Conservation (phyloP, 2,797 vertebrate species). For the Carapus acus region DNA sequence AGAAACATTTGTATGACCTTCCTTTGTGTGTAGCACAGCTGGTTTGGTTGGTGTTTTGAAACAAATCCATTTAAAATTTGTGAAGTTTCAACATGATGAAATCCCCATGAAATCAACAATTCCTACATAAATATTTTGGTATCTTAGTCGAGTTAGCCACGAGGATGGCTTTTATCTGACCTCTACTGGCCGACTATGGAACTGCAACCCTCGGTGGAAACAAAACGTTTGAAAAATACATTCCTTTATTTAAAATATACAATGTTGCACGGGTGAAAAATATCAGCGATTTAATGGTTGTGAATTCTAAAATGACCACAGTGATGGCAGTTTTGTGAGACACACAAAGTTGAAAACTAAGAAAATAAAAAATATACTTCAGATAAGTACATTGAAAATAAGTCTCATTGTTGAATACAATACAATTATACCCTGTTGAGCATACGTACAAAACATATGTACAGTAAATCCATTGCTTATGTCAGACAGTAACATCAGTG, state of each 20-base stretch:
- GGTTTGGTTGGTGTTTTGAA: too few relatives aligned
- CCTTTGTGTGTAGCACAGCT: too few relatives aligned
- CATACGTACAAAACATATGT: conserved; percentile 47
- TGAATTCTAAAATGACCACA: conserved; percentile 36
- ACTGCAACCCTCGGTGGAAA: conserved; percentile 7
- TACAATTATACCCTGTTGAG: conserved; percentile 34
- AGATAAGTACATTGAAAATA: conserved; percentile 34
- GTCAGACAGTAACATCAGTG: conserved; percentile 20
- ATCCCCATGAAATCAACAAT: background rate
- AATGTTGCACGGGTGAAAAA: conserved; percentile 35
- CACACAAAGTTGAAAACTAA: conserved; percentile 34
- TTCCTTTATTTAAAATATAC: conserved; percentile 58
- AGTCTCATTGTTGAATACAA: conserved; percentile 28
- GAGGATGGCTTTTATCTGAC: conserved; percentile 21
- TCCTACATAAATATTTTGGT: too few relatives aligned
- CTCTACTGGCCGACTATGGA: conserved; percentile 43
- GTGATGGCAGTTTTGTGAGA: conserved; percentile 23
- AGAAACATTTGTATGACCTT: too few relatives aligned
- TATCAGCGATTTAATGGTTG: conserved; percentile 18
- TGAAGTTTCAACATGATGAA: conserved; percentile 9
- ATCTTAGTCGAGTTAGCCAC: background rate
- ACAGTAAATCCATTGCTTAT: conserved; percentile 35
- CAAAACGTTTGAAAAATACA: conserved; percentile 52
- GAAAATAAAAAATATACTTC: conserved; percentile 9
- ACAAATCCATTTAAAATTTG: background rate